Percentiles rank a stretch among this genome's conserved stretches.
These are phyloP conservation scores for Pachyseris speciosa DNA, from an alignment of 64 coral and sea anemone species.

Conservation along the genomic window DNA sequence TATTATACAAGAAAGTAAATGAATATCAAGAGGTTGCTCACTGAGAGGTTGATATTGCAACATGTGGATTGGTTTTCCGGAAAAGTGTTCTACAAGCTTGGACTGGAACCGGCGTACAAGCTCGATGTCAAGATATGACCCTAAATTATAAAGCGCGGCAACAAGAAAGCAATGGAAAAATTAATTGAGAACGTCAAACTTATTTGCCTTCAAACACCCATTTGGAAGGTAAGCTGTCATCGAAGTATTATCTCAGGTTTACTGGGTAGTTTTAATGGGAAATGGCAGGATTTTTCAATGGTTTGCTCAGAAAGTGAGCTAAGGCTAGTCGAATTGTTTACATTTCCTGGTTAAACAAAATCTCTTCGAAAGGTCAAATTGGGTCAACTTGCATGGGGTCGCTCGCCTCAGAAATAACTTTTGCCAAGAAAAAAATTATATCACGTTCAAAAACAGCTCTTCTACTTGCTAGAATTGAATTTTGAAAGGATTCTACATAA, in stretches of 20 bases:
- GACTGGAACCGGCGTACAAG: slow-evolving; percentile 9
- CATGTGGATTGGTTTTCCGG: no score
- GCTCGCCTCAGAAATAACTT: neutral
- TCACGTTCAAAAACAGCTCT: neutral
- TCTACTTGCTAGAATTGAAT: slow-evolving; percentile 15
- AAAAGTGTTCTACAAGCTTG: neutral
- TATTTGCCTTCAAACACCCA: slow-evolving; percentile 18
- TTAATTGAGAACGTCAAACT: no score
- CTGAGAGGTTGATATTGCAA: no score
- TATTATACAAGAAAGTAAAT: neutral
- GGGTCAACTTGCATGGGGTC: neutral
- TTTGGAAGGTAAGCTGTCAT: slow-evolving; percentile 29
- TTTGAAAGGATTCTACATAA: slow-evolving; percentile 13
- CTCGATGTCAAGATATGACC: slow-evolving; percentile 16
- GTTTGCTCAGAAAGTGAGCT: no score
- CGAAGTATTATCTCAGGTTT: slow-evolving; percentile 19
- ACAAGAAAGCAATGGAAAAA: no score
- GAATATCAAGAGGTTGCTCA: neutral
- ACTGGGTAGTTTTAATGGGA: slow-evolving; percentile 16
- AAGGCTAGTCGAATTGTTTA: no score
- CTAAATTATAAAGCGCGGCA: no score
- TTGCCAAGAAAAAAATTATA: slow-evolving; percentile 8
- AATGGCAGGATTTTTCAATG: no score
- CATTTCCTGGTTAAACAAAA: slow-evolving; percentile 33
- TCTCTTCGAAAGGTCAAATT: slow-evolving; percentile 31